Base-by-base conservation (phyloP, 2,797 vertebrate genomes). In the Myotis daubentonii region DNA sequence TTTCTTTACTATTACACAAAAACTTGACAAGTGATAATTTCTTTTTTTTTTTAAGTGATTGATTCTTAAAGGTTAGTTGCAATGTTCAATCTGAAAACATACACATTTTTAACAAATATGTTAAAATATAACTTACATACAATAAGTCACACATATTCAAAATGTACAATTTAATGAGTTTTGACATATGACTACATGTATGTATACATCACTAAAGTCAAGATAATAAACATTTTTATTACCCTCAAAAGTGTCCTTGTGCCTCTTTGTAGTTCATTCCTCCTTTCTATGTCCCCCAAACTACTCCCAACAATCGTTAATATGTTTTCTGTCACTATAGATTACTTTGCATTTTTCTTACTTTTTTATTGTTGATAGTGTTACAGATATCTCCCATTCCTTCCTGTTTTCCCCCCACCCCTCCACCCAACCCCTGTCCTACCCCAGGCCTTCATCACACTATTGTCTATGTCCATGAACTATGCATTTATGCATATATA, bases 31-130 rank as follows among this genome's bases (percentile, higher is more conserved):
- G 8, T 22, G 25, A 82, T n/a, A 6, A 25, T 68, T 86, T 71
- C 51, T 47, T 51, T 36, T 79, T 36, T 79, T 28, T 70, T 60
- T 38, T 36, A 53, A 68, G 36, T n/a, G 15, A 33, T 33, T 16
- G 47, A 49, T 66, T 74, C 65, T 62, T 86, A 55, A 79, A 94
- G 47, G 66, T 80, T 25, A 36, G 10, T 90, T 68, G 38, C 16
- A 49, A 87, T 57, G 49, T 87, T 66, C 38, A 91, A 60, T 75
- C n/a, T 87, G 83, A 68, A 87, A 87, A 68, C 47, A 90, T 66
- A 55, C 44, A 49, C 11, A 55, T 25, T 81, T 66, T 72, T 38
- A 49, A 66, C 55, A 91, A 38, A 57, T 66, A 10, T 44, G 11
- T 75, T 74, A 49, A 75, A 68, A 49, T 94, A 91, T 68, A 74